phyloP scores from a whole-genome alignment of 2,113 vertebrate genomes.

The Apodemus sylvaticus region DNA sequence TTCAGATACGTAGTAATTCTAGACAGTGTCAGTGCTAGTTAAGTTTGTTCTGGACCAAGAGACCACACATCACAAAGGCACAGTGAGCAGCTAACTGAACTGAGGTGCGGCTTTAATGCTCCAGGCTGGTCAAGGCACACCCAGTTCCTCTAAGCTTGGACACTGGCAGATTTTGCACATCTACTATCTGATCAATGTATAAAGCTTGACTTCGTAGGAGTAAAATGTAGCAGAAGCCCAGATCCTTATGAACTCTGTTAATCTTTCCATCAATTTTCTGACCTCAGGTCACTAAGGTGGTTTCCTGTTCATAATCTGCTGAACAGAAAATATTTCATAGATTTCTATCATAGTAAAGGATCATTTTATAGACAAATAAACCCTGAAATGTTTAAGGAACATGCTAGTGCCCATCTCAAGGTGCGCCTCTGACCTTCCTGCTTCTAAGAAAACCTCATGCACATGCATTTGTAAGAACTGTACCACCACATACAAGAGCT shows the following conservation, averaged over 20 bases:
- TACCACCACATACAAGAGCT: background rate
- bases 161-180: background rate
- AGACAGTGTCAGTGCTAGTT: background rate
- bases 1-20: background rate
- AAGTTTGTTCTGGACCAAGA: background rate
- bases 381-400: background rate
- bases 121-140: background rate
- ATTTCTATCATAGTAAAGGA: background rate
- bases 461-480: background rate
- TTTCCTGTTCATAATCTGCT: slow-evolving; percentile 1
- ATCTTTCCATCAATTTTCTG: background rate
- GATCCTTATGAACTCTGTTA: background rate
- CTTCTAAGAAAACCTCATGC: background rate
- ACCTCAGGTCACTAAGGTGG: background rate
- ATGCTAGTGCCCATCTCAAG: background rate
- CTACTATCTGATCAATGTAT: background rate
- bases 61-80: background rate
- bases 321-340: background rate
- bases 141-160: background rate
- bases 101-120: background rate
- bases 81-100: background rate
- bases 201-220: background rate
- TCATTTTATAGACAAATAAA: slow-evolving; percentile 35
- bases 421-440: background rate
- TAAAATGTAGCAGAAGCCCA: slow-evolving; percentile 24